Evolutionary conservation across 64 coral and sea anemone species (phyloP), one percentile per base, ranked within the genome.

Genomic region (Montipora sp.): DNA sequence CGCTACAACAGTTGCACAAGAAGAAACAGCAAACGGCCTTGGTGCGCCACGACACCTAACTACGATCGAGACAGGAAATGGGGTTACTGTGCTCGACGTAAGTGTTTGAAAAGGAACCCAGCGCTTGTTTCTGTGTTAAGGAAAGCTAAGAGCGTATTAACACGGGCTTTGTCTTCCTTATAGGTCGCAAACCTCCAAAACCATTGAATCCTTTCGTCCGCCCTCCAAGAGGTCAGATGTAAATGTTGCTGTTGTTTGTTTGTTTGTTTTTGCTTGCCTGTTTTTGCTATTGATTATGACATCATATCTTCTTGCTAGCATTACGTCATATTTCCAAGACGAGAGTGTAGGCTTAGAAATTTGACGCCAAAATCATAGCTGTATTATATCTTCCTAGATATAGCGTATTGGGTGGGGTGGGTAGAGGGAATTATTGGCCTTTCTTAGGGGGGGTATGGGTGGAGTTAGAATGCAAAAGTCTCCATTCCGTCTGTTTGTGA

Each of bases 21-120:
- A 59, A 79, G 65, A 19, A 44, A 63, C 5, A 70, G 67, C 48
- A 79, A 78, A 23, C 71, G 73, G 24, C 88, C 88, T 57, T 95
- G 93, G 93, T 95, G 93, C 23, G 88, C 93, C 55, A 21, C 71
- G 5, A 95, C 93, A 47, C 81, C 88, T 9, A 95, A 87, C 88
- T 95, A 90, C 59, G 93, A 95, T 63, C 8, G 83, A 21, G 66
- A 95, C 67, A 87, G 19, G 23, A 59, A 75, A 11, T 80, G 81
- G 75, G 93, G 93, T 20, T 71, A 95, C 75, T 90, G 93, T 72
- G 44, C 5, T 47, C 14, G 43, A 63, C 55, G 80, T 82, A 82
- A 82, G 80, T 22, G 15, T 82, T 45, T 65, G 11, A 82, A 82
- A 18, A 63, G 57, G 2, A 4, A 65, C 1, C 5, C 14, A 1